Evolutionary conservation across 2,797 vertebrate species (phyloP), one percentile per base, ranked within the genome.

Genomic region (Nannoperca australis): DNA sequence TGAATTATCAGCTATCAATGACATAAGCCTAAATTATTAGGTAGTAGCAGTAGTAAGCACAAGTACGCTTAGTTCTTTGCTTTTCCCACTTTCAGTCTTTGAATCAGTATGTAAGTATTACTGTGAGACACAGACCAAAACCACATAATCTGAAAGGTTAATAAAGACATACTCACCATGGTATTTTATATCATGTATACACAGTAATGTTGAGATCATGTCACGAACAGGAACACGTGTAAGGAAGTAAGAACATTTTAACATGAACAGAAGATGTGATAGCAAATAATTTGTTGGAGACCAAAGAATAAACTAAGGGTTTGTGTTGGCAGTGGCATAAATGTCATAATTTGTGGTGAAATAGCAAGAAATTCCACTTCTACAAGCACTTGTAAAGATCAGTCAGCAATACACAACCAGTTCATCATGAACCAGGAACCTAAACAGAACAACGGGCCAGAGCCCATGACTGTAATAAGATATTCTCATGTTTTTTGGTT

Each of bases 401-500:
- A 20, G 62, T 49, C 44, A 18, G 51, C 17, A 4, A 58, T 30
- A 50, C 44, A 70, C 69, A 71, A 42, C 27, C 60, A 56, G 70
- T 70, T 78, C 53, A 51, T 82, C 81, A 32, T 4, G 12, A 65
- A 59, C 34, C 61, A 32, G 76, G 50, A 82, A 65, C 54, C 34
- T 30, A 11, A 73, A 85, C 82, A 81, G 47, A 61, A 42, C 45
- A 49, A 13, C 1, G 47, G 77, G 72, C 75, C 82, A 81, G 67
- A 67, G 40, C 38, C 27, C 38, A 66, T 55, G 74, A 77, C 40
- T 32, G 62, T 38, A 2, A 64, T 13, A 22, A 8, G 0, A 20
- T 22, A 32, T 24, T 38, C 70, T n/a, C 13, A 6, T 36, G 11
- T 32, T 70, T 51, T 36, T 38, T 20, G 9, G 17, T 24, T 40